phyloP scores from a whole-genome alignment of 1,140 invertebrate species.

The Panagrolaimus sp. region DNA sequence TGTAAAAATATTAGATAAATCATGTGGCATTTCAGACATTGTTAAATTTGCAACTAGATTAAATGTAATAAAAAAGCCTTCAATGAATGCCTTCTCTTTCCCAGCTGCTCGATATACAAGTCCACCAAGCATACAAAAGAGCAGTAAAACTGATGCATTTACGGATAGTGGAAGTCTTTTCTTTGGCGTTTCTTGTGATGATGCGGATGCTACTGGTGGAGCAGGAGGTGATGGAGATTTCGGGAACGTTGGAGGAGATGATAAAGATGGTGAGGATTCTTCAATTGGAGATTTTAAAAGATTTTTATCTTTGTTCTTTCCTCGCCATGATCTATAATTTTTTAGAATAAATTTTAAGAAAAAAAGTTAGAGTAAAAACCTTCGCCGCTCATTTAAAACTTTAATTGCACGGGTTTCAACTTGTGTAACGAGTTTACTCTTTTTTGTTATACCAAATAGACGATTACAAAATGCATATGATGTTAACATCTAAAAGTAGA shows the following conservation, averaged over 20 bases:
- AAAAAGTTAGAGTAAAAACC: too few relatives aligned
- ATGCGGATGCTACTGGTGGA: not conserved
- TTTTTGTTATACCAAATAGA: slow-evolving; percentile 19
- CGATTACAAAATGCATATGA: slow-evolving; percentile 10
- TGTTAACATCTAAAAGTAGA: slow-evolving; percentile 13
- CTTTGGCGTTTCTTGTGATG: slow-evolving; percentile 11
- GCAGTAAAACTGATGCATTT: slow-evolving; percentile 53
- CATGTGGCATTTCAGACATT: slow-evolving; percentile 57
- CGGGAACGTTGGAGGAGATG: too few relatives aligned
- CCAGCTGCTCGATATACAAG: slow-evolving; percentile 55
- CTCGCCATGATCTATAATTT: too few relatives aligned
- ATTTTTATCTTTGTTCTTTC: not conserved
- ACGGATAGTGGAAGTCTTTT: slow-evolving; percentile 52
- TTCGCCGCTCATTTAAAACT: slow-evolving; percentile 14
- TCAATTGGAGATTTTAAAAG: not conserved
- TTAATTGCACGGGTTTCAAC: slow-evolving; percentile 48
- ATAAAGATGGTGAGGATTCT: not conserved
- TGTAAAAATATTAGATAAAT: slow-evolving; percentile 50
- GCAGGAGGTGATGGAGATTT: slow-evolving; percentile 5
- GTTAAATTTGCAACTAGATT: slow-evolving; percentile 56
- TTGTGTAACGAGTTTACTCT: slow-evolving; percentile 33
- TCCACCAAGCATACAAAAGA: slow-evolving; percentile 57
- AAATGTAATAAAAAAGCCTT: slow-evolving; percentile 56
- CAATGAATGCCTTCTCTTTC: slow-evolving; percentile 47
- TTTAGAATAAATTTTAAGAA: too few relatives aligned